phyloP scores from a whole-genome alignment of 1,140 invertebrate species.

The Steinernema khuongi region DNA sequence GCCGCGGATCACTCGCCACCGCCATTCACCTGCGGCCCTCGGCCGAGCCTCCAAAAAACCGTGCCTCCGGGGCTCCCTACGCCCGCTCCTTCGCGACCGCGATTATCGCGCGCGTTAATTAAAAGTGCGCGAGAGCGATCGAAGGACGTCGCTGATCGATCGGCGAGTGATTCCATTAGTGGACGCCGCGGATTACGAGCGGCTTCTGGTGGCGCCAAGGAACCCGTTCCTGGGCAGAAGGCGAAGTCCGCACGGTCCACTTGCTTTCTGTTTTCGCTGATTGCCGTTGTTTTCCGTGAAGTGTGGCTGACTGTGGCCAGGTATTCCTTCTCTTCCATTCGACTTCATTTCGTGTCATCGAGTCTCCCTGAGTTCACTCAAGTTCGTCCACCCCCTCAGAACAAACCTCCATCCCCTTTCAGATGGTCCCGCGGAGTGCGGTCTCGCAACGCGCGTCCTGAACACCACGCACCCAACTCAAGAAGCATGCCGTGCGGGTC shows the following conservation, averaged over 20 bases:
- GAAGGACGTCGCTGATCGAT: conserved; percentile 2
- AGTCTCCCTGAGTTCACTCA: too few relatives aligned
- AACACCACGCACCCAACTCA: neutral
- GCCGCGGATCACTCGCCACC: neutral
- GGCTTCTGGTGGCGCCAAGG: neutral
- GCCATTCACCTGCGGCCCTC: conserved; percentile 8
- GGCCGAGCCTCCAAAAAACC: neutral
- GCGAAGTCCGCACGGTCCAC: too few relatives aligned
- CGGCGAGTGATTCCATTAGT: conserved; percentile 4
- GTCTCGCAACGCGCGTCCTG: neutral
- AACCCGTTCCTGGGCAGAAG: neutral
- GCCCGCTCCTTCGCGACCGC: neutral
- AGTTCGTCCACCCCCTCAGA: too few relatives aligned
- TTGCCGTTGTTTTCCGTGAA: too few relatives aligned
- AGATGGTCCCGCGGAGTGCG: neutral
- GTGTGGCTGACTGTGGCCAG: too few relatives aligned
- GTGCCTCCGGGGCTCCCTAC: neutral
- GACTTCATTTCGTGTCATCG: too few relatives aligned
- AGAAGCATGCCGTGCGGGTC: conserved; percentile 2
- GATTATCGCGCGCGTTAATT: neutral
- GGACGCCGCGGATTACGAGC: neutral
- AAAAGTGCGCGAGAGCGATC: conserved; percentile 1
- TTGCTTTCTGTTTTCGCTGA: too few relatives aligned
- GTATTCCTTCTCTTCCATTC: too few relatives aligned
- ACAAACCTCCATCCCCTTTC: neutral